phyloP scores from a whole-genome alignment of 1,140 invertebrate species.

The Manduca sexta region DNA sequence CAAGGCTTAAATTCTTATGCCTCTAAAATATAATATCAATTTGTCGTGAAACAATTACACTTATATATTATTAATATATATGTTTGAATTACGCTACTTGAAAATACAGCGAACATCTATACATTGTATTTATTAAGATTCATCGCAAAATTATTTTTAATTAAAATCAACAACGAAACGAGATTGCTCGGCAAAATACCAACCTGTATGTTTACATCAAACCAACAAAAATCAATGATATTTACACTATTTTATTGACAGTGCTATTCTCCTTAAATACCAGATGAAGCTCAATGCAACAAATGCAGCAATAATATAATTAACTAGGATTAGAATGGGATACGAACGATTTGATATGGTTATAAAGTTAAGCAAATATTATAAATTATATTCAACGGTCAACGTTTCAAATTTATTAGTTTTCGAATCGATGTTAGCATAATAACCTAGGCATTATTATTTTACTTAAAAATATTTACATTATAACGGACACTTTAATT shows the following conservation, averaged over 20 bases:
- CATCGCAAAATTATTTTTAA: no score
- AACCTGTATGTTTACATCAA: no score
- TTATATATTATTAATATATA: no score
- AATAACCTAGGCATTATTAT: constrained; percentile 8
- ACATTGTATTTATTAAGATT: no score
- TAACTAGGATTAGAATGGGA: constrained; percentile 24
- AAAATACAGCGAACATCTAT: no score
- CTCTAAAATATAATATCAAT: no score
- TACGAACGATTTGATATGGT: constrained; percentile 2
- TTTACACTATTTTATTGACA: background rate
- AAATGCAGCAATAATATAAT: constrained; percentile 27
- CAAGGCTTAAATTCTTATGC: no score
- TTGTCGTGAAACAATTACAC: no score
- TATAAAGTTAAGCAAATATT: constrained; percentile 25
- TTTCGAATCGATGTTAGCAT: constrained; percentile 8
- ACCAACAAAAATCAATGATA: background rate
- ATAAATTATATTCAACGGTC: constrained; percentile 12
- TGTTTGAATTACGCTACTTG: no score
- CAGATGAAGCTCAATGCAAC: constrained; percentile 12
- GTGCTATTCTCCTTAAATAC: background rate
- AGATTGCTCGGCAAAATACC: no score
- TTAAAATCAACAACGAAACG: no score
- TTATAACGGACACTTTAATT: no score
- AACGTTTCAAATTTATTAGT: constrained; percentile 14
- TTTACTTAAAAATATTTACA: background rate